Evolutionary conservation across 1,140 invertebrate species (phyloP).

Genomic region (Notospermus geniculatus): DNA sequence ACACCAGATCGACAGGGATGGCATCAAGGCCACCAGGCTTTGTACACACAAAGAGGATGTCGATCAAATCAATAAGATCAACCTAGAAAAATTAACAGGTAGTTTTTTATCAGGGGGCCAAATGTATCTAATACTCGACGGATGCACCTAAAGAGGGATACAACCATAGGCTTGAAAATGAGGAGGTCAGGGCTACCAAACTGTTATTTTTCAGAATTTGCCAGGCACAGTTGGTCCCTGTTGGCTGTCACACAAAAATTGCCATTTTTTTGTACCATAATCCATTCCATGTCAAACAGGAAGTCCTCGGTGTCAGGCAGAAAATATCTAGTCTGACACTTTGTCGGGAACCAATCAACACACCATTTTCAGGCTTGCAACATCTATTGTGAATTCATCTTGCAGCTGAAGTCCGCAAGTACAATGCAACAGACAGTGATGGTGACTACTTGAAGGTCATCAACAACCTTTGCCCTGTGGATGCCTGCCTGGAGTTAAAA

Average conservation of each 20-base stretch:
- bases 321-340: not conserved
- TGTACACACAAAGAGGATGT: constrained; percentile 92
- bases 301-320: no score
- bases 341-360: constrained; percentile 11
- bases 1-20: constrained; percentile 79
- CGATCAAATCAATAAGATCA: constrained; percentile 79
- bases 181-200: no score
- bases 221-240: no score
- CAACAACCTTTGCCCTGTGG: constrained; percentile 76
- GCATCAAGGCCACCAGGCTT: constrained; percentile 83
- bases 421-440: constrained; percentile 76
- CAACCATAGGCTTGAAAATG: no score
- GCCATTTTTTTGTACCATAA: no score
- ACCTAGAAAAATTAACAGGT: constrained; percentile 67
- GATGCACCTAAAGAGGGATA: no score
- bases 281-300: no score
- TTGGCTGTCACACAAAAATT: no score
- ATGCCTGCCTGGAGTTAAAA: constrained; percentile 63
- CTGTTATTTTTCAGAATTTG: no score
- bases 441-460: constrained; percentile 64
- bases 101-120: constrained; percentile 4
- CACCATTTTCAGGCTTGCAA: no score
- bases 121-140: no score
- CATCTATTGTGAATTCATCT: constrained; percentile 13
- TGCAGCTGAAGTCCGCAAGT: constrained; percentile 64